phyloP scores from a whole-genome alignment of 2,113 vertebrate genomes.

The Pipa parva region DNA sequence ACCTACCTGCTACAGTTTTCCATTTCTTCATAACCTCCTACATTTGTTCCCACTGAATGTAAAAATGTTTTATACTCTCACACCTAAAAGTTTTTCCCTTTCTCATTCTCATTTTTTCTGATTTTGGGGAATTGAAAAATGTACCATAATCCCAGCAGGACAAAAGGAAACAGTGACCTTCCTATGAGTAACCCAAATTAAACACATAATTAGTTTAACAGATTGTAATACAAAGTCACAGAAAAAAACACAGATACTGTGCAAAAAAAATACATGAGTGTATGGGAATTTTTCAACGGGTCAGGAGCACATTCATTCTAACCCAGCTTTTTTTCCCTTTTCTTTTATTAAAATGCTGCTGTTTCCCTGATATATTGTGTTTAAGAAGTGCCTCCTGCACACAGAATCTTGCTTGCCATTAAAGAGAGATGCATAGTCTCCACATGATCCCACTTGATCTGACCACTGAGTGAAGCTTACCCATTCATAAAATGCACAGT shows the following conservation, averaged over 20 bases:
- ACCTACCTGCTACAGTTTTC: no score
- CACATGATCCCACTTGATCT: not conserved
- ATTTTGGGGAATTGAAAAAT: conserved; percentile 5
- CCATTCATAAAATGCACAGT: conserved; percentile 31
- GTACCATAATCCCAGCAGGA: not conserved
- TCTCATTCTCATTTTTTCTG: conserved; percentile 12
- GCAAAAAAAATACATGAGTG: not conserved
- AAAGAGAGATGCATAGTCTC: not conserved
- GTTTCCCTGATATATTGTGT: not conserved
- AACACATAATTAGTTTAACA: conserved; percentile 11
- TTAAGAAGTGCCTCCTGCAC: not conserved
- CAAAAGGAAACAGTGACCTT: conserved; percentile 11
- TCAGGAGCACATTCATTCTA: not conserved
- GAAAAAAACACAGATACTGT: no score
- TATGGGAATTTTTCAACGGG: not conserved
- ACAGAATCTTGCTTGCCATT: not conserved
- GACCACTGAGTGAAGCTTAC: conserved; percentile 25
- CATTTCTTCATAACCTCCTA: no score
- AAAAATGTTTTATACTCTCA: no score
- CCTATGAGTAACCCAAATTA: conserved; percentile 5
- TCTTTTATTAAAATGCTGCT: not conserved
- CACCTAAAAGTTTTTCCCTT: not conserved
- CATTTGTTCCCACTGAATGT: no score
- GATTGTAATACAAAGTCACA: not conserved
- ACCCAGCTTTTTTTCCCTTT: not conserved